Base-by-base conservation (phyloP, 2,888 invertebrate species). In the Ectemnius cavifrons region DNA sequence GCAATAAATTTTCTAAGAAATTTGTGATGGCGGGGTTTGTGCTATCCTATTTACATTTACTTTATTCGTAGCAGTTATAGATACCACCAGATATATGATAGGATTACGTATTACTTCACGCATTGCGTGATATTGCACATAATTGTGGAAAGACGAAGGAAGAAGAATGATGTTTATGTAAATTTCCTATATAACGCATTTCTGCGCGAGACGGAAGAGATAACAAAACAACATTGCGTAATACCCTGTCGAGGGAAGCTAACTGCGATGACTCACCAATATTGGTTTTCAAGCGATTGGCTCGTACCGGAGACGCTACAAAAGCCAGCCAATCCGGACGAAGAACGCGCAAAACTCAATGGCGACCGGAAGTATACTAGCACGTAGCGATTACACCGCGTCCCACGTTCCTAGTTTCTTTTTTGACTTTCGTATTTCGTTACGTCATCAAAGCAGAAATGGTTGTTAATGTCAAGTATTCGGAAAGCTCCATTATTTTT, bases 191-290 rank as follows among this genome's bases (percentile, higher is more conserved):
- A 37, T 6, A 52, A 47, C n/a, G 18, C 37, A 65, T 57, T 58
- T 49, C 13, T 16, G 4, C 52, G 8, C 37, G 56, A 2, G 27
- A 37, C 4, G 68, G 16, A 18, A 28, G 71, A 6, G 46, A 71
- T 67, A 45, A 64, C 14, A 16, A 37, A 37, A 37, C 6, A 61
- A 62, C 18, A 20, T 65, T 77, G 37, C 75, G 58, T 60, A 79
- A 75, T 73, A 61, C 4, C 61, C 52, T 28, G 58, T 64, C 37
- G 49, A 59, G 47, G 63, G 66, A 73, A 67, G 65, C 66, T 68
- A 72, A 77, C 68, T 28, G 59, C 27, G 72, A 82, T 86, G 86
- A 86, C 82, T 86, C 86, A 81, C 80, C 85, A 79, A 80, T 83
- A 77, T 84, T 80, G 70, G 74, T 75, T 60, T 23, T 61, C 4